These are phyloP conservation scores for Neria commutata DNA, from an alignment of 2,888 invertebrate species.

Conservation along the genomic window DNA sequence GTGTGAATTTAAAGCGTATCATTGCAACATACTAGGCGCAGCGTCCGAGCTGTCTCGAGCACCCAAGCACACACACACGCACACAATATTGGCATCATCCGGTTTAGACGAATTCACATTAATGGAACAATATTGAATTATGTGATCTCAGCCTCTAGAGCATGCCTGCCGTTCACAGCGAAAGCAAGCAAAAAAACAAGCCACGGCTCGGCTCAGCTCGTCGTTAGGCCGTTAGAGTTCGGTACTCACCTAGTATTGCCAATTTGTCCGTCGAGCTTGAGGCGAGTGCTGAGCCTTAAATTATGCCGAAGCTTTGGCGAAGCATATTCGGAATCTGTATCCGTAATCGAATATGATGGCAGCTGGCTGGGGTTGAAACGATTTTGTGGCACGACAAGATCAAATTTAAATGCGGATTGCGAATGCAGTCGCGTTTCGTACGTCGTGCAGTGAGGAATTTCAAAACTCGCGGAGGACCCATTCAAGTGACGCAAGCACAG, in stretches of 20 bases:
- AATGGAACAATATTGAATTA: neutral
- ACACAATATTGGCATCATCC: neutral
- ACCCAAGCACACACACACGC: neutral
- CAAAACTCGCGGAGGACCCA: neutral
- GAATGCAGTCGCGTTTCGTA: conserved; percentile 15
- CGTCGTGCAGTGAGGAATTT: conserved; percentile 13
- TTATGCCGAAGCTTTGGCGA: no score
- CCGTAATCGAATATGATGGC: neutral
- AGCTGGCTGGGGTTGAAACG: conserved; percentile 8
- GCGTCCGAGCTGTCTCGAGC: no score
- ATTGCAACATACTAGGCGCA: no score
- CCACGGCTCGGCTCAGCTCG: no score
- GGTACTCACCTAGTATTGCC: no score
- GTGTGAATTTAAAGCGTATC: no score
- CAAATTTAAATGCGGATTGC: conserved; percentile 8
- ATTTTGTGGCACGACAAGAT: neutral
- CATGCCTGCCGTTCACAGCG: no score
- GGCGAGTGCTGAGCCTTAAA: neutral
- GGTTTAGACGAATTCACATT: neutral
- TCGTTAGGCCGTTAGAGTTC: no score
- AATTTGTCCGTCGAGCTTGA: no score
- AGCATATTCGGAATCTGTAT: no score
- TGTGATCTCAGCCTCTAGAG: neutral
- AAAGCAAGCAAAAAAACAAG: no score
- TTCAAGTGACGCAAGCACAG: no score